These are phyloP conservation scores for Procambarus virginalis DNA, from an alignment of 1,140 invertebrate species.

Conservation along the genomic window DNA sequence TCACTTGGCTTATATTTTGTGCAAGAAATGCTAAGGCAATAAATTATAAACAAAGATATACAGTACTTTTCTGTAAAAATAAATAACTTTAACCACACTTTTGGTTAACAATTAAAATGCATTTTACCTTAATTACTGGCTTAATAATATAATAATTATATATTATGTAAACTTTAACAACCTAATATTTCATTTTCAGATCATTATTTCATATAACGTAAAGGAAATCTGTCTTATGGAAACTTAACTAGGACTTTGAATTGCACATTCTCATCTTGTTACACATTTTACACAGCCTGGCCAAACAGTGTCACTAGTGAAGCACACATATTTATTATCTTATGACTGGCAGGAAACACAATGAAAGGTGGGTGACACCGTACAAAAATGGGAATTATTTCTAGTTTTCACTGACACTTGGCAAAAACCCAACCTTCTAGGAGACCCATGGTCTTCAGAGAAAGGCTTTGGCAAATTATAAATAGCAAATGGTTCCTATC, in stretches of 20 bases:
- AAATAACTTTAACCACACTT: not conserved
- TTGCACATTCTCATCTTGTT: constrained; percentile 35
- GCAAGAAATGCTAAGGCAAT: not conserved
- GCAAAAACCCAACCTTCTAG: not conserved
- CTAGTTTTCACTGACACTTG: not conserved
- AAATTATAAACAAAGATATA: not conserved
- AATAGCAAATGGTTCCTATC: constrained; percentile 17
- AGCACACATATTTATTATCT: constrained; percentile 23
- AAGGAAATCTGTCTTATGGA: constrained; percentile 19
- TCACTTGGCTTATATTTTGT: not conserved
- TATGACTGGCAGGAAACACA: constrained; percentile 45
- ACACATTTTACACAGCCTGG: constrained; percentile 43
- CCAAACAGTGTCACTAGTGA: constrained; percentile 35
- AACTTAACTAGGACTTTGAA: constrained; percentile 17
- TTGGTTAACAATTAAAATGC: not conserved
- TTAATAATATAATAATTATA: not conserved
- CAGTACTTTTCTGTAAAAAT: not conserved
- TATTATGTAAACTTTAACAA: not conserved
- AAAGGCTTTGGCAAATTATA: constrained; percentile 19
- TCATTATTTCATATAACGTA: not conserved
- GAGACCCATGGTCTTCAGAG: not conserved
- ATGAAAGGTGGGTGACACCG: constrained; percentile 32
- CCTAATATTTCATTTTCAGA: not conserved
- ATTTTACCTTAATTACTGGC: not conserved
- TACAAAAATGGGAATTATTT: constrained; percentile 15